Percentiles rank a stretch among this genome's conserved stretches.
These are phyloP conservation scores for Aleadryas rufinucha DNA, from an alignment of 2,113 vertebrate species.

Conservation along the genomic window DNA sequence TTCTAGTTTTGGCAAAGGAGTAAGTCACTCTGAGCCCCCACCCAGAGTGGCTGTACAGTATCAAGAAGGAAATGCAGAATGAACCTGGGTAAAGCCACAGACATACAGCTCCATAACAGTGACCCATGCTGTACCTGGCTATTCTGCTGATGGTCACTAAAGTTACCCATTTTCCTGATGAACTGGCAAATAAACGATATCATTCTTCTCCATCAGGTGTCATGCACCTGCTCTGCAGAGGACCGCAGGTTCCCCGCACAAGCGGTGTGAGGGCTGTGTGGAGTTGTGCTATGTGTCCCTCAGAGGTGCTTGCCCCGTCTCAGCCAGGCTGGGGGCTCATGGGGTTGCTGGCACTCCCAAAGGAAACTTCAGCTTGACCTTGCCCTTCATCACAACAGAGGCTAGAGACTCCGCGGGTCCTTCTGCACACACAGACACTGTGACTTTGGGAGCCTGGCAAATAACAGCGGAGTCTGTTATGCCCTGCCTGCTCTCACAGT, in stretches of 20 bases:
- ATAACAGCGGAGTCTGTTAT: accelerated
- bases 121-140: background rate
- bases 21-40: background rate
- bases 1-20: background rate
- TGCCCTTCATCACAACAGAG: background rate
- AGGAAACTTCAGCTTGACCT: background rate
- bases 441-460: background rate
- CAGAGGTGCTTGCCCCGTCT: accelerated
- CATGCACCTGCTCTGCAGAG: background rate
- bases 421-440: background rate
- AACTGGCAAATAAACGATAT: background rate
- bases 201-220: background rate
- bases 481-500: background rate
- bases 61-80: background rate
- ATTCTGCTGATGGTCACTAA: background rate
- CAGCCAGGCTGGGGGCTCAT: background rate
- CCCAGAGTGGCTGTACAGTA: background rate
- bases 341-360: background rate
- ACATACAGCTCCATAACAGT: accelerated
- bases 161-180: background rate
- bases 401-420: accelerated
- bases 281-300: background rate
- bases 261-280: background rate
- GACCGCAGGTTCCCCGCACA: accelerated
- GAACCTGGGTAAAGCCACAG: background rate